Evolutionary conservation across 1,140 invertebrate species (phyloP), one percentile per base, ranked within the genome.

Genomic region (Conus betulinus): DNA sequence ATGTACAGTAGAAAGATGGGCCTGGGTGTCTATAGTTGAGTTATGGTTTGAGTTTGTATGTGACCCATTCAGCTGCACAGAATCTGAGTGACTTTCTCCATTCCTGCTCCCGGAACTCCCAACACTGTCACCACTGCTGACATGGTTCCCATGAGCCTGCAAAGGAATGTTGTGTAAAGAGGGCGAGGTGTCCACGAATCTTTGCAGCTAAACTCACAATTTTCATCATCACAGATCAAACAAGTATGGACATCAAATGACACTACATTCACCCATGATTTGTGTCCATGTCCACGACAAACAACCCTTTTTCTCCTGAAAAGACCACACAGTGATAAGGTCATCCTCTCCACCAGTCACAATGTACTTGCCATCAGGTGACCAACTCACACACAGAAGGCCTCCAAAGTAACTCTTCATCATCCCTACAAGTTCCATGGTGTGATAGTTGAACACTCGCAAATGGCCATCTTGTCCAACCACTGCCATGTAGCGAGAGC

Each of bases 291-390:
- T 6, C 99, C 99, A 60, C 99, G 96, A 57, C 99, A 99, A 10
- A 99, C 97, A 13, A 99, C 98, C 84, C 98, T 96, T 92, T n/a
- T 98, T 97, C 93, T 99, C 98, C 91, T 97, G 96, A 94, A 99
- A 97, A 83, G 98, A 99, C 97, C 98, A 99, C n/a, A 99, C 97
- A 13, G 99, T 99, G 8, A 99, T 97, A 71, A 99, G 96, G 95
- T 99, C 99, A 96, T 99, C 99, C 95, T 99, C 99, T 39, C 99
- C 99, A 7, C 99, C 99, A 3, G 98, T 98, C 4, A 99, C 99
- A 74, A 99, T 97, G 93, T 99, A 98, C 93, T 97, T 97, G 15
- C 98, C 97, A 96, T 99, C 99, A 0, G 98, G 98, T 25, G 98
- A 99, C 99, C 99, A 99, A 93, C 98, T 98, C 23, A 99, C 98